Conservation (phyloP, 2,888 invertebrate genomes). For the Hypercompe scribonia region DNA sequence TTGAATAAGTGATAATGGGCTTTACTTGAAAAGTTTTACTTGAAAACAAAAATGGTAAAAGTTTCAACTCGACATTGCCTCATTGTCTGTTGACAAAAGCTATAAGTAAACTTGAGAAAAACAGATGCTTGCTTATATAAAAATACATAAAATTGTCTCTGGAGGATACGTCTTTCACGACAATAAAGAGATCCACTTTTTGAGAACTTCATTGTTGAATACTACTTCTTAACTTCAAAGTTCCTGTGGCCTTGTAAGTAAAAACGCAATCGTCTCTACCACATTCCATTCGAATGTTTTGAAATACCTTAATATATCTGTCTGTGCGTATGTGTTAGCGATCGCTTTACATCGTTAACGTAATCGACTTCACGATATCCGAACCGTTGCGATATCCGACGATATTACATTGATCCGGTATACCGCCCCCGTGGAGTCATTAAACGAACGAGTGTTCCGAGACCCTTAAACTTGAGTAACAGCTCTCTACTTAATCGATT, state of each 20-base stretch:
- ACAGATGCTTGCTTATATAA: neutral
- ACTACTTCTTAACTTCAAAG: neutral
- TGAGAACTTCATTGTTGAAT: neutral
- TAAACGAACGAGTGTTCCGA: constrained; percentile 17
- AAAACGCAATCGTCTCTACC: neutral
- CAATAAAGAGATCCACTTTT: neutral
- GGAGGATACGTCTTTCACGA: neutral
- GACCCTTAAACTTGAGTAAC: constrained; percentile 4
- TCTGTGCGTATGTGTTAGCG: constrained; percentile 2
- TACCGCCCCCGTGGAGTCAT: constrained; percentile 13
- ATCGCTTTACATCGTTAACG: constrained; percentile 15
- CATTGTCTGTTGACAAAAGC: neutral
- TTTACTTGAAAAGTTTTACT: neutral
- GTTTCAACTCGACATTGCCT: neutral
- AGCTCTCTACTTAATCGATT: constrained; percentile 10
- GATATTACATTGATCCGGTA: constrained; percentile 13
- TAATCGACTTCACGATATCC: constrained; percentile 21
- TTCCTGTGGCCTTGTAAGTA: neutral
- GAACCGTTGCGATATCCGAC: constrained; percentile 9
- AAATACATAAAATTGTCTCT: neutral
- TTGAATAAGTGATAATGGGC: too few relatives aligned
- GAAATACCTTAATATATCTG: constrained; percentile 1
- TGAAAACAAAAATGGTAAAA: neutral
- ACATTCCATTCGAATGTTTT: neutral
- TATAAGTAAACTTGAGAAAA: neutral